Percentiles rank a stretch among this genome's conserved stretches.
Conservation (phyloP, 2,797 vertebrate genomes). For the Acipenser transmontanus region DNA sequence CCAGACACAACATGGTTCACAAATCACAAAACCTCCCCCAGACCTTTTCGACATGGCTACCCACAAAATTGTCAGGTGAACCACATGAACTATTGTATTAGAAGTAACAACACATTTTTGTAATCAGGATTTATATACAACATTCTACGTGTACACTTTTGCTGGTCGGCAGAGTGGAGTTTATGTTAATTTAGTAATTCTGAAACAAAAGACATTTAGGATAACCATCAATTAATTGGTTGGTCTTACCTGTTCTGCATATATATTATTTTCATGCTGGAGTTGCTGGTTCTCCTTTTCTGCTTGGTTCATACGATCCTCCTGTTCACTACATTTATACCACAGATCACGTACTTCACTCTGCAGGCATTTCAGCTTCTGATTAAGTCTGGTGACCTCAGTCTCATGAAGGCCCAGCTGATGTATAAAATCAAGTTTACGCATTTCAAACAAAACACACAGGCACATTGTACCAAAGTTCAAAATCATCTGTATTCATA, state of each 20-base stretch:
- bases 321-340: slow-evolving; percentile 41
- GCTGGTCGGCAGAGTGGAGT: no score
- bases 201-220: no score
- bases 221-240: neutral
- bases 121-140: neutral
- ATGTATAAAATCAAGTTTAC: slow-evolving; percentile 37
- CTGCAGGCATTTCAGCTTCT: slow-evolving; percentile 41
- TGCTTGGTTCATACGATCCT: slow-evolving; percentile 46
- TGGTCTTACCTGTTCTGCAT: slow-evolving; percentile 47
- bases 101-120: neutral
- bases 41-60: no score
- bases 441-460: slow-evolving; percentile 8
- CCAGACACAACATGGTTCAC: no score
- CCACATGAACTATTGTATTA: neutral
- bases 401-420: slow-evolving; percentile 46
- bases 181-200: no score
- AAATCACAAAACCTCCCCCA: no score
- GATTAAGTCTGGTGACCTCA: slow-evolving; percentile 53
- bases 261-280: slow-evolving; percentile 38
- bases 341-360: slow-evolving; percentile 42
- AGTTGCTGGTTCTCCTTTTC: slow-evolving; percentile 49
- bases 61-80: no score
- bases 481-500: slow-evolving; percentile 43
- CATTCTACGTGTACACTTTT: neutral
- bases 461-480: slow-evolving; percentile 22